Conservation (phyloP, 92 coral and sea anemone genomes). For the Porites lobata region DNA sequence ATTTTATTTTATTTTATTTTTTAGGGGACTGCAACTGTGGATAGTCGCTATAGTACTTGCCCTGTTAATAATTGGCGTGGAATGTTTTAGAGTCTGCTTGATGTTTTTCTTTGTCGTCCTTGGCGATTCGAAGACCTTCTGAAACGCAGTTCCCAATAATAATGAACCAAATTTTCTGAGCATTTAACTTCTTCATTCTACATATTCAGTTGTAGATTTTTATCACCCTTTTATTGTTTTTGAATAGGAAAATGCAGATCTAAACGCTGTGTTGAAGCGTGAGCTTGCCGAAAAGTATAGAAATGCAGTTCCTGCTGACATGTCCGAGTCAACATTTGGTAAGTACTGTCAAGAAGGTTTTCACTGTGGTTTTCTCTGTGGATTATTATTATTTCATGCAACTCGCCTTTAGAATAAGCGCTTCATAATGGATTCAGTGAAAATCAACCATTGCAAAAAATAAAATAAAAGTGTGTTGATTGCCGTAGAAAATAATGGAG, state of each 20-base stretch:
- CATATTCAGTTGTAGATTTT: too few relatives aligned
- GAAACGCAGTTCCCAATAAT: background rate
- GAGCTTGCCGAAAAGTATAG: conserved; percentile 59
- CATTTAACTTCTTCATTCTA: too few relatives aligned
- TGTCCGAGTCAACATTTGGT: conserved; percentile 69
- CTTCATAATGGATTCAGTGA: background rate
- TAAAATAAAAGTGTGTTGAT: too few relatives aligned
- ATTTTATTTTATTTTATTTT: too few relatives aligned
- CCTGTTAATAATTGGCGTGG: background rate
- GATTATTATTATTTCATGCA: too few relatives aligned
- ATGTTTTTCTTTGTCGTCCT: too few relatives aligned
- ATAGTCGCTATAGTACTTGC: background rate
- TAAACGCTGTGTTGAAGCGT: conserved; percentile 34
- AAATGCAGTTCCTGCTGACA: conserved; percentile 58
- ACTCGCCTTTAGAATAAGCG: background rate
- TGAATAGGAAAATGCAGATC: conserved; percentile 64
- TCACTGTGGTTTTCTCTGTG: too few relatives aligned
- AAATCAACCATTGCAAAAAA: too few relatives aligned
- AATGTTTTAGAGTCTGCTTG: background rate
- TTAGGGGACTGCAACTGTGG: background rate
- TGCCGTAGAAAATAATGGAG: too few relatives aligned
- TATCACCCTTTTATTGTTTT: background rate
- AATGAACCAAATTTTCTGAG: too few relatives aligned
- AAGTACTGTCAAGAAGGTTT: background rate
- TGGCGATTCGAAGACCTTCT: background rate